Evolutionary conservation across 2,113 vertebrate genomes (phyloP), one percentile per base, ranked within the genome.

Genomic region (Pheucticus melanocephalus): DNA sequence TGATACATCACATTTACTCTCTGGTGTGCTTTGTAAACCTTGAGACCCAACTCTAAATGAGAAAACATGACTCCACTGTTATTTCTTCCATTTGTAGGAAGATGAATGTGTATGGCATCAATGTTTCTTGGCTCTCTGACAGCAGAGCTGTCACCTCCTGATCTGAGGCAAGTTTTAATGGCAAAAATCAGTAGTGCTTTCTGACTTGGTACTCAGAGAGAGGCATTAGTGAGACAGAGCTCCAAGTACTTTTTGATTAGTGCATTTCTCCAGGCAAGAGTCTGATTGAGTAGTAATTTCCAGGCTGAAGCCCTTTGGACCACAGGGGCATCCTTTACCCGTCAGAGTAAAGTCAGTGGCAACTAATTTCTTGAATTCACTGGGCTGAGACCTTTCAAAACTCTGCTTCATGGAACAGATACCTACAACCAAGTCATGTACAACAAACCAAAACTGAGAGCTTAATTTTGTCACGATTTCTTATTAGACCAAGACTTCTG

Each of bases 241-340:
- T 88, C 33, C 28, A 40, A 88, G 60, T 66, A 82, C 66, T 86
- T 95, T 96, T 84, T 91, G 69, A 79, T 87, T 70, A 89, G 81
- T 47, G 22, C 19, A 60, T 84, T 88, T 96, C 87, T 96, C 81
- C 25, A 16, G 65, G 81, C 73, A 84, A 75, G 47, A 39, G 47
- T 42, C 61, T 87, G 89, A 96, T 9, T 89, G 84, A 92, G 84
- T 39, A 79, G 87, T 39, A 89, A 95, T 96, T 97, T 96, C 64
- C 92, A 89, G 64, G 27, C 81, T 92, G 84, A 57, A 89, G 33
- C 35, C 59, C 56, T 92, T 82, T 86, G 77, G 64, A 73, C 60
- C 39, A 68, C 1, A 3, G 50, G 39, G n/a, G 12, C 30, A 92
- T 91, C 57, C 77, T 84, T 94, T 61, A 82, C 27, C 20, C 1